Evolutionary conservation across 2,113 vertebrate species (phyloP).

Genomic region (Vidua macroura): DNA sequence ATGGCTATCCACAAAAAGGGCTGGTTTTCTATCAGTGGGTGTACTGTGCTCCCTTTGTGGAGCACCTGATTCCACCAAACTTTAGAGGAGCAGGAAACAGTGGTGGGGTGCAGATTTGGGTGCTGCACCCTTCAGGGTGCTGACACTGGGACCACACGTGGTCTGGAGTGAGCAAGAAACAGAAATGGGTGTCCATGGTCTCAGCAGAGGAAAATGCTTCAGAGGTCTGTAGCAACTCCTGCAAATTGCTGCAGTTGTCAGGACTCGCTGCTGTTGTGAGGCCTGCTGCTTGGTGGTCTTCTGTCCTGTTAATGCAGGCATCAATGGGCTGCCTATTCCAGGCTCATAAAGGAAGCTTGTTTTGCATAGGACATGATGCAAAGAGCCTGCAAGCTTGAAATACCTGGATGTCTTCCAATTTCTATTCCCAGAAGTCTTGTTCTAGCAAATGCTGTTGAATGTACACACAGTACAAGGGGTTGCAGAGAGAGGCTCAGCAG

Average conservation of each 20-base stretch:
- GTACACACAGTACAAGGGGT: not conserved
- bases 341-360: conserved; percentile 25
- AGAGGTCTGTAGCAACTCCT: not conserved
- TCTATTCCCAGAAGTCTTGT: conserved; percentile 46
- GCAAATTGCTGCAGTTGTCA: not conserved
- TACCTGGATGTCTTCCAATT: conserved; percentile 33
- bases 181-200: not conserved
- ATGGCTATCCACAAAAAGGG: not conserved
- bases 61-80: not conserved
- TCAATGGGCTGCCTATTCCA: not conserved
- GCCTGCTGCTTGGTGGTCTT: not conserved
- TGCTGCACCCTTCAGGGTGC: accelerated
- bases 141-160: accelerated
- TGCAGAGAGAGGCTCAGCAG: not conserved
- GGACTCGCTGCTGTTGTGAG: not conserved
- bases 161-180: not conserved
- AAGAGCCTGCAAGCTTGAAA: conserved; percentile 44
- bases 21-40: accelerated
- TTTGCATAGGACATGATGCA: conserved; percentile 20
- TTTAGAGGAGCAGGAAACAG: not conserved
- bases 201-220: not conserved
- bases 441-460: conserved; percentile 14
- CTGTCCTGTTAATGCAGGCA: not conserved
- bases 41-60: not conserved
- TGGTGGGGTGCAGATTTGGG: accelerated